Conservation (phyloP, 2,797 vertebrate genomes). For the Trachurus trachurus region DNA sequence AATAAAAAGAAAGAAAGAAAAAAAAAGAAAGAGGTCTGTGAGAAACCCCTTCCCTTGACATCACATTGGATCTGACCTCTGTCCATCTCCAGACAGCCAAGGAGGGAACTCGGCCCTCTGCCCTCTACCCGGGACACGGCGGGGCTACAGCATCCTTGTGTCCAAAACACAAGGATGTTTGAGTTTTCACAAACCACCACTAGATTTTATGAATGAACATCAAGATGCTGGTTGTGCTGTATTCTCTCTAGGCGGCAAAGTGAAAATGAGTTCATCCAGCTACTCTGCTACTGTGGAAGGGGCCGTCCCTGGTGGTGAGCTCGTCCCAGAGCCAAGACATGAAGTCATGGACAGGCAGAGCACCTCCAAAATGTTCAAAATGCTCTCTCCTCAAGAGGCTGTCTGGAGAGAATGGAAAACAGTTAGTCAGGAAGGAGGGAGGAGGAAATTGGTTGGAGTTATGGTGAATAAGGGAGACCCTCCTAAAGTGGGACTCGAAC, state of each 20-base stretch:
- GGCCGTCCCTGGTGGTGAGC: slow-evolving; percentile 54
- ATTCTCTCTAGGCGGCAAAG: slow-evolving; percentile 54
- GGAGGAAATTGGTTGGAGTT: slow-evolving; percentile 28
- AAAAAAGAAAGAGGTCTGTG: not conserved
- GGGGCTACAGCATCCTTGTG: slow-evolving; percentile 28
- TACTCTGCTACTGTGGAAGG: slow-evolving; percentile 78
- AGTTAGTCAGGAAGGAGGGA: slow-evolving; percentile 23
- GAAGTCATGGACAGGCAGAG: slow-evolving; percentile 67
- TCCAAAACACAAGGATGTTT: slow-evolving; percentile 34
- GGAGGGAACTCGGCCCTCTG: slow-evolving; percentile 8
- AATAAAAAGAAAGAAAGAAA: no score
- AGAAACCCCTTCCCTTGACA: not conserved
- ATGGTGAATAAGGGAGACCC: slow-evolving; percentile 27
- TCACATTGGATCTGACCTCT: not conserved
- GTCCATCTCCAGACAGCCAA: slow-evolving; percentile 11
- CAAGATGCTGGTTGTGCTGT: slow-evolving; percentile 48
- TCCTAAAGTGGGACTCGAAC: slow-evolving; percentile 18
- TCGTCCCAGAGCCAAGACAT: slow-evolving; percentile 68
- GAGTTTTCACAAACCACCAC: slow-evolving; percentile 41
- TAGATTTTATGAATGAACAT: slow-evolving; percentile 77
- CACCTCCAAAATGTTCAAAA: slow-evolving; percentile 40
- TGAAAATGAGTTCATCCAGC: slow-evolving; percentile 78
- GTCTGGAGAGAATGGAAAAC: slow-evolving; percentile 53
- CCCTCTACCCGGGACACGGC: slow-evolving; percentile 13
- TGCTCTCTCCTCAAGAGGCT: slow-evolving; percentile 40